These are phyloP conservation scores for Cinclus mexicanus DNA, from an alignment of 2,113 vertebrate genomes.

Conservation along the genomic window DNA sequence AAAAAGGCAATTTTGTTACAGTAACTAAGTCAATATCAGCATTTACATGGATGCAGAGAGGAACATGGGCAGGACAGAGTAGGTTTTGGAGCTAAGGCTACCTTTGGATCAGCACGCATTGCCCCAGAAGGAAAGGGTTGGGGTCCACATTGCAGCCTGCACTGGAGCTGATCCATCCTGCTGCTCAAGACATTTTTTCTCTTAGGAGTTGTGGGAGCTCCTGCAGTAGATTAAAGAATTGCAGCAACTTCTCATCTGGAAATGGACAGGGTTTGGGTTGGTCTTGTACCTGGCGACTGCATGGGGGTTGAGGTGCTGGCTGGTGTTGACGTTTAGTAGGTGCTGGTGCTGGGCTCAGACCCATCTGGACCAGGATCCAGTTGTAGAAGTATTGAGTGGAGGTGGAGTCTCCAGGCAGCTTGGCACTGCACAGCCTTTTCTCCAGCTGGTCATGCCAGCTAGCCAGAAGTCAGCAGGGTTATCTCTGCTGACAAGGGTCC, in stretches of 20 bases:
- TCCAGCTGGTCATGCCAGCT: neutral
- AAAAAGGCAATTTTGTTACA: neutral
- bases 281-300: accelerated
- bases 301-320: accelerated
- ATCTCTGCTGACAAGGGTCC: neutral
- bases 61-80: accelerated
- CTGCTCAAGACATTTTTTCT: neutral
- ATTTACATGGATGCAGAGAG: neutral
- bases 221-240: neutral
- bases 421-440: neutral
- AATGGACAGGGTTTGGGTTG: neutral
- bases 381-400: neutral
- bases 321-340: accelerated
- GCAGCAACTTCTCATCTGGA: neutral
- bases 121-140: accelerated
- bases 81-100: neutral
- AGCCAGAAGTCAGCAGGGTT: neutral
- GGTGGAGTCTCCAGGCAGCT: neutral
- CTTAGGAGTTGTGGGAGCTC: neutral
- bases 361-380: neutral
- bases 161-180: accelerated
- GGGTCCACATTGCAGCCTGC: neutral
- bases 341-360: neutral
- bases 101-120: neutral
- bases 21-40: neutral